Evolutionary conservation across 2,888 invertebrate species (phyloP).

Genomic region (Parapristionchus giblindavisi): DNA sequence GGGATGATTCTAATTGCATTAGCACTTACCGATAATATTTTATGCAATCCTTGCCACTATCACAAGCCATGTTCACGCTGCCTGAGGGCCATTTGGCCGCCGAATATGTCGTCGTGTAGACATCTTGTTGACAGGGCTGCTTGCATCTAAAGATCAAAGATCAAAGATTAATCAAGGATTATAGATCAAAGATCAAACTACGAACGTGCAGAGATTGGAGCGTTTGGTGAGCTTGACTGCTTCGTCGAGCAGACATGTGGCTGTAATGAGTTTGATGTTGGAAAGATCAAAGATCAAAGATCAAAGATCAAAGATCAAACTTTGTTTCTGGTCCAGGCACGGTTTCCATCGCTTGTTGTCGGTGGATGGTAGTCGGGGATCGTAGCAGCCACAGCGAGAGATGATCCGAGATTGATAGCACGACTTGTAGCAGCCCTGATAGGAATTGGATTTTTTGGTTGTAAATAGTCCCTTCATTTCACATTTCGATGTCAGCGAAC

Average conservation of each 20-base stretch:
- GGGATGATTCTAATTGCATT: no score
- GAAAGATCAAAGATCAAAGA: not conserved
- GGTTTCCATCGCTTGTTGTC: not conserved
- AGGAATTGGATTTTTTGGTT: not conserved
- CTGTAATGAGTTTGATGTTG: not conserved
- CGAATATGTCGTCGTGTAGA: conserved; percentile 67
- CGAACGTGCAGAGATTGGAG: conserved; percentile 42
- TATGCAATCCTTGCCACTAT: conserved; percentile 50
- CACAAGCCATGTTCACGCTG: conserved; percentile 55
- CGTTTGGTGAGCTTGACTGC: conserved; percentile 50
- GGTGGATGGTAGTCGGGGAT: conserved; percentile 63
- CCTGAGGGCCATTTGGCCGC: conserved; percentile 60
- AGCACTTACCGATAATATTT: conserved; percentile 51
- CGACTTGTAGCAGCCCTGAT: conserved; percentile 66
- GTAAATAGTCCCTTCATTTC: not conserved
- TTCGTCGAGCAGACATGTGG: conserved; percentile 38
- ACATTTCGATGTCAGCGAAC: no score
- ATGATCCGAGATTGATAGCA: conserved; percentile 66
- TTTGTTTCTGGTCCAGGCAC: not conserved
- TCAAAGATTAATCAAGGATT: not conserved
- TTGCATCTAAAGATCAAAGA: conserved; percentile 41
- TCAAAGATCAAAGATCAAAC: not conserved
- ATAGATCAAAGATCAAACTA: not conserved
- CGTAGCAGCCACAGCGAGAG: conserved; percentile 63
- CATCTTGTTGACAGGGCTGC: conserved; percentile 63